Evolutionary conservation across 2,113 vertebrate species (phyloP).

Genomic region (Isichthys henryi): DNA sequence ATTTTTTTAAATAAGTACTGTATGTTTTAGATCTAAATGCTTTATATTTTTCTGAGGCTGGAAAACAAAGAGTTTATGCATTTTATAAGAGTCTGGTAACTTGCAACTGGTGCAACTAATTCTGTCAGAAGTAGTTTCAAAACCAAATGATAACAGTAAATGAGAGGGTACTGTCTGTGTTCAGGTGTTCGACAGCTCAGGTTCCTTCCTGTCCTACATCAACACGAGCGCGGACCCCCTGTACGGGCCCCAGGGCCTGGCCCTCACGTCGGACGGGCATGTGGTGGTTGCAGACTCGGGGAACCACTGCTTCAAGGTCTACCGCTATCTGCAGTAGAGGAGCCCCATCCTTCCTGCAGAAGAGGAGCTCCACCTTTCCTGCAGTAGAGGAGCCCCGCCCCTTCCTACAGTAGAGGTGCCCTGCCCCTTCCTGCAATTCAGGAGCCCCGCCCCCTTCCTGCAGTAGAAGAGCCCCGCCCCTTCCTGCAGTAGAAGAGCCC

Average conservation of each 20-base stretch:
- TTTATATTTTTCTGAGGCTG: neutral
- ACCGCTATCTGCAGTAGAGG: conserved; percentile 88
- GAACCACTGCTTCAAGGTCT: conserved; percentile 97
- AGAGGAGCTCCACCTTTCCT: neutral
- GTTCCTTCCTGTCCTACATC: conserved; percentile 94
- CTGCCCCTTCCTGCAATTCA: neutral
- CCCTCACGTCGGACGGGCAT: conserved; percentile 89
- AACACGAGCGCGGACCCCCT: conserved; percentile 90
- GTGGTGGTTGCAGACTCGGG: conserved; percentile 92
- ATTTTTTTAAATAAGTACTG: neutral
- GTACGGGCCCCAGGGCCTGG: conserved; percentile 87
- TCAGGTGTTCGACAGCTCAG: conserved; percentile 91
- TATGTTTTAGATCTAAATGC: neutral
- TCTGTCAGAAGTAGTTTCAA: neutral
- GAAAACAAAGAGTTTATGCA: neutral
- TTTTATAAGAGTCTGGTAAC: neutral
- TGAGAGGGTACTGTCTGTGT: neutral
- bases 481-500: conserved; percentile 65
- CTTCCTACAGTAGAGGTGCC: conserved; percentile 25
- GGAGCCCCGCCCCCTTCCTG: neutral
- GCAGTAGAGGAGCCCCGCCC: no score
- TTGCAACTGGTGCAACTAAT: neutral
- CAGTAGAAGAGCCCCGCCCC: neutral
- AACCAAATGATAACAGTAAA: neutral
- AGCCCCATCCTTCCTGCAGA: neutral